phyloP scores from a whole-genome alignment of 1,140 invertebrate genomes.

The Nasonia giraulti region DNA sequence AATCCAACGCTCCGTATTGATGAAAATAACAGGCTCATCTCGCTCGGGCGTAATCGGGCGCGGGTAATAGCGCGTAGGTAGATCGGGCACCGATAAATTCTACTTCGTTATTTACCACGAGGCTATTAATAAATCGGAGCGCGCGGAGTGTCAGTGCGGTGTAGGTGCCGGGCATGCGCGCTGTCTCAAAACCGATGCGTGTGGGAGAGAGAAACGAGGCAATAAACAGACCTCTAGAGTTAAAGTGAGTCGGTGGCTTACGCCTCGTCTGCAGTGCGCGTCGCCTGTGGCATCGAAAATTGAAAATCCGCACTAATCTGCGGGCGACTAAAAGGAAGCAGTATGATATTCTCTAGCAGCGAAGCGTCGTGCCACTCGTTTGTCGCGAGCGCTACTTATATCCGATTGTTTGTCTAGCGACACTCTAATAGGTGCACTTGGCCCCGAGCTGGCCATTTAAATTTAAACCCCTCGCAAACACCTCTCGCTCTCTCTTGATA shows the following conservation, averaged over 20 bases:
- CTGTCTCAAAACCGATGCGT: background rate
- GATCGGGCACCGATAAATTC: conserved; percentile 29
- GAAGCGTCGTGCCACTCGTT: background rate
- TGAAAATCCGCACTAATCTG: too few relatives aligned
- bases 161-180: conserved; percentile 24
- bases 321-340: background rate
- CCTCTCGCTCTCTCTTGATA: background rate
- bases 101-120: conserved; percentile 42
- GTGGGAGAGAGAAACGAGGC: conserved; percentile 3
- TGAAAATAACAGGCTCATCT: too few relatives aligned
- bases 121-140: conserved; percentile 46
- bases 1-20: too few relatives aligned
- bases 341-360: background rate
- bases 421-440: background rate
- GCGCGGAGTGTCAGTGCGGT: background rate
- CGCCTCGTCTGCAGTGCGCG: background rate
- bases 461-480: background rate
- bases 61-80: too few relatives aligned
- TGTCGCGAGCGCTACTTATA: background rate
- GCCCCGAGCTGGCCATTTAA: background rate
- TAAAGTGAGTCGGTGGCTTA: background rate
- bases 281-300: too few relatives aligned
- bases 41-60: background rate
- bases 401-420: background rate
- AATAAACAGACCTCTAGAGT: conserved; percentile 42